Evolutionary conservation across 2,797 vertebrate genomes (phyloP).

Genomic region (Lepilemur ruficaudatus): DNA sequence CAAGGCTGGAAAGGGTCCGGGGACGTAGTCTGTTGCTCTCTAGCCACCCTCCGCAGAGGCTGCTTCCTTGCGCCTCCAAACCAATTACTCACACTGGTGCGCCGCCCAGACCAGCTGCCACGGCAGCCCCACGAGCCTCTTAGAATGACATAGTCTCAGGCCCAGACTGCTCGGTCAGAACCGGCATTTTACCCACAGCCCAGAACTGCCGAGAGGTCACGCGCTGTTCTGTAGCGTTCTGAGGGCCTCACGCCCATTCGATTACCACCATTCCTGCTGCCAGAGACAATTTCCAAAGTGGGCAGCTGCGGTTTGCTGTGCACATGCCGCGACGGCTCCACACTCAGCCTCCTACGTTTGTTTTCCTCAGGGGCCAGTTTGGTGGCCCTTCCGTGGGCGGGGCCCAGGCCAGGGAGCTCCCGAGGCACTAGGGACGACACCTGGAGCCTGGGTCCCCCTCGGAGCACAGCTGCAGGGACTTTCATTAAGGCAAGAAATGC

Average conservation of each 20-base stretch:
- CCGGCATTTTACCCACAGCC: background rate
- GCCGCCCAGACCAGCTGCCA: background rate
- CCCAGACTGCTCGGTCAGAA: background rate
- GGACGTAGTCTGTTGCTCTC: background rate
- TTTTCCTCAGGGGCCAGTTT: fast-evolving
- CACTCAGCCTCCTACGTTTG: background rate
- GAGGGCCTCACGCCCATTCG: background rate
- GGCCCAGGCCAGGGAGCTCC: background rate
- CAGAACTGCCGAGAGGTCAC: background rate
- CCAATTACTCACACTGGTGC: background rate
- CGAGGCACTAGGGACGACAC: background rate
- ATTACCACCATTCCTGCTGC: fast-evolving
- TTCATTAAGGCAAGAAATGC: background rate
- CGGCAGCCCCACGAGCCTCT: background rate
- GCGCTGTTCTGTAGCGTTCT: fast-evolving
- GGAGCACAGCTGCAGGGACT: background rate
- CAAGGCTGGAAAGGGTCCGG: background rate
- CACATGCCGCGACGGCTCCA: too few species aligned
- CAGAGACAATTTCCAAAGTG: background rate
- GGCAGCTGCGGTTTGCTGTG: too few species aligned
- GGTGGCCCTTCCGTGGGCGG: background rate
- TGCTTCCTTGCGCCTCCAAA: background rate
- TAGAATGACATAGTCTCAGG: background rate
- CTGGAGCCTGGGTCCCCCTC: background rate
- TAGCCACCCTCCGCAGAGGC: background rate